These are phyloP conservation scores for Nesoenas mayeri DNA, from an alignment of 2,113 vertebrate species.

Conservation along the genomic window DNA sequence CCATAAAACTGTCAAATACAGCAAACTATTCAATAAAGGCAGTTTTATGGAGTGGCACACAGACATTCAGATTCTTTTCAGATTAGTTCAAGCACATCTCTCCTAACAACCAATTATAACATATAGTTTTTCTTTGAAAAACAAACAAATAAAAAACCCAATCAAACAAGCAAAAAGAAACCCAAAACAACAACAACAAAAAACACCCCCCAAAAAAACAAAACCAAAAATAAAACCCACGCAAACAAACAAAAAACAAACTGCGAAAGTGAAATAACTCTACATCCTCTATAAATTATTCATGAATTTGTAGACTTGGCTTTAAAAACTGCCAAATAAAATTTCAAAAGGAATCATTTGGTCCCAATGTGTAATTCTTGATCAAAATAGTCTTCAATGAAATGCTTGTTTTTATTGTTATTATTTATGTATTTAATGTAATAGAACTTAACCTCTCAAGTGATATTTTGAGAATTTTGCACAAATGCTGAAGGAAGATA, in stretches of 20 bases:
- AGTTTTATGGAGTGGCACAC: constrained; percentile 30
- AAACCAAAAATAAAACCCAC: not conserved
- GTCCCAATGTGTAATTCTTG: not conserved
- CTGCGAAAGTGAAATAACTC: not conserved
- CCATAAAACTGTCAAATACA: constrained; percentile 68
- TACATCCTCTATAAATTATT: not conserved
- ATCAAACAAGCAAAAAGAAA: too few species aligned
- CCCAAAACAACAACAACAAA: too few species aligned
- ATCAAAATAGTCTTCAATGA: not conserved
- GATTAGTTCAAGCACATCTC: not conserved
- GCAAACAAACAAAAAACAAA: not conserved
- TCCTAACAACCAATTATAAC: constrained; percentile 6
- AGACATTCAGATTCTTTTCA: not conserved
- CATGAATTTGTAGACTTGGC: not conserved
- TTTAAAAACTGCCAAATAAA: constrained; percentile 8
- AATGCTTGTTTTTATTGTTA: not conserved
- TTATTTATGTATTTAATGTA: not conserved
- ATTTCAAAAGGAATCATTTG: not conserved
- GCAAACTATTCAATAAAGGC: constrained; percentile 41
- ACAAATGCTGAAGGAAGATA: not conserved
- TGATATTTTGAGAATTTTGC: not conserved
- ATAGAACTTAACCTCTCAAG: not conserved
- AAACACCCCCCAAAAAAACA: too few species aligned
- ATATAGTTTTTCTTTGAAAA: not conserved
- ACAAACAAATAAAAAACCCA: not conserved